Percentiles rank a stretch among this genome's conserved stretches.
Evolutionary conservation across 2,888 invertebrate species (phyloP).

Genomic region (Caradrina kadenii): DNA sequence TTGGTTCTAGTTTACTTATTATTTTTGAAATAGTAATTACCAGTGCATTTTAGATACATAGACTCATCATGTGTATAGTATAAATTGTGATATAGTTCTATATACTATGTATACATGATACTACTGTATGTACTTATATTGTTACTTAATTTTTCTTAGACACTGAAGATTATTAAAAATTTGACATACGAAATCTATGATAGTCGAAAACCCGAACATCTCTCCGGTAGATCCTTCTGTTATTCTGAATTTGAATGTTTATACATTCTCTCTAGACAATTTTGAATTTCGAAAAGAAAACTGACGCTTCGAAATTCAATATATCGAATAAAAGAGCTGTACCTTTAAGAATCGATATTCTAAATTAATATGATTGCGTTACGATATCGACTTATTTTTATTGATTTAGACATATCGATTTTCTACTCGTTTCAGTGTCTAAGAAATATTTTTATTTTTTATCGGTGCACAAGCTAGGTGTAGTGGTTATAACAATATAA

Average conservation of each 20-base stretch:
- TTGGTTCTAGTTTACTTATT: not conserved
- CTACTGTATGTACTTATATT: slow-evolving; percentile 47
- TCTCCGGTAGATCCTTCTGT: not conserved
- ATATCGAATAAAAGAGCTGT: not conserved
- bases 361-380: not conserved
- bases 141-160: slow-evolving; percentile 34
- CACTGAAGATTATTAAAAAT: slow-evolving; percentile 13
- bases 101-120: slow-evolving; percentile 17
- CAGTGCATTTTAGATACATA: slow-evolving; percentile 46
- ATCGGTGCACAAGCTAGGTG: slow-evolving; percentile 39
- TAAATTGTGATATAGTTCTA: slow-evolving; percentile 54
- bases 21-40: slow-evolving; percentile 1
- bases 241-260: not conserved
- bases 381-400: not conserved
- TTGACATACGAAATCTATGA: not conserved
- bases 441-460: slow-evolving; percentile 12
- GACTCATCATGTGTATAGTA: slow-evolving; percentile 27
- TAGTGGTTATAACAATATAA: slow-evolving; percentile 24
- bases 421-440: slow-evolving; percentile 11
- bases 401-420: not conserved
- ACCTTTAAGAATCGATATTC: not conserved
- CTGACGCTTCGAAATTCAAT: too few species aligned
- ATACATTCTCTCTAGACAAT: not conserved
- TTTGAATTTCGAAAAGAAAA: not conserved
- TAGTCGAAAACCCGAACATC: not conserved